Evolutionary conservation across 2,797 vertebrate species (phyloP).

Genomic region (Pangasius djambal): DNA sequence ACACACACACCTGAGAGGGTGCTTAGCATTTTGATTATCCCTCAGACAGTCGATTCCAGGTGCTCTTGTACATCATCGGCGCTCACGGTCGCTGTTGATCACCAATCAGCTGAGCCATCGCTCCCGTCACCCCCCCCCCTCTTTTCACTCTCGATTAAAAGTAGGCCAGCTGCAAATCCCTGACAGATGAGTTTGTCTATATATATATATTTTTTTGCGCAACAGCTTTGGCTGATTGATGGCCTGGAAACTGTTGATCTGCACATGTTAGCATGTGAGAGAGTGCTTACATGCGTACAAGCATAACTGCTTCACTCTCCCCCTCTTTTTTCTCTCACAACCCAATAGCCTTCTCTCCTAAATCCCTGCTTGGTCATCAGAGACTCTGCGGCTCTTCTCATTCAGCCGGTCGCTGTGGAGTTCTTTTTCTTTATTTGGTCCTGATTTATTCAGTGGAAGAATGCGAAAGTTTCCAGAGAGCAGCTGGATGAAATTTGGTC

Average conservation of each 20-base stretch:
- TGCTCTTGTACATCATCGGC: neutral
- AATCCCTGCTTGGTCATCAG: neutral
- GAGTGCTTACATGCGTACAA: constrained; percentile 55
- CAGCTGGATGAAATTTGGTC: constrained; percentile 89
- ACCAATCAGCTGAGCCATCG: constrained; percentile 12
- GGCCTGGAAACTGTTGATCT: constrained; percentile 65
- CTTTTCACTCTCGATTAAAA: constrained; percentile 38
- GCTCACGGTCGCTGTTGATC: neutral
- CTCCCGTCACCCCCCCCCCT: neutral
- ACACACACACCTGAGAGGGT: neutral
- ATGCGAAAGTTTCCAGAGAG: constrained; percentile 83
- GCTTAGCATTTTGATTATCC: constrained; percentile 18
- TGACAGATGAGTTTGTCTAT: constrained; percentile 43
- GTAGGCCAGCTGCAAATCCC: constrained; percentile 65
- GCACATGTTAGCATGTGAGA: constrained; percentile 68
- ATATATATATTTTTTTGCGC: constrained; percentile 33
- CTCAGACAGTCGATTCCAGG: neutral
- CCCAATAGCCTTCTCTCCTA: constrained; percentile 13
- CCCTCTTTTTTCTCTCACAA: constrained; percentile 4
- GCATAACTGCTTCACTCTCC: constrained; percentile 5
- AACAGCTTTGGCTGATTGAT: constrained; percentile 48
- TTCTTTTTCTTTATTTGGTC: neutral
- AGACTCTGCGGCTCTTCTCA: neutral
- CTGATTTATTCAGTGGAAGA: constrained; percentile 39
- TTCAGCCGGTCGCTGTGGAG: neutral